phyloP scores from a whole-genome alignment of 1,140 invertebrate genomes.

The Sycophaga agraensis region DNA sequence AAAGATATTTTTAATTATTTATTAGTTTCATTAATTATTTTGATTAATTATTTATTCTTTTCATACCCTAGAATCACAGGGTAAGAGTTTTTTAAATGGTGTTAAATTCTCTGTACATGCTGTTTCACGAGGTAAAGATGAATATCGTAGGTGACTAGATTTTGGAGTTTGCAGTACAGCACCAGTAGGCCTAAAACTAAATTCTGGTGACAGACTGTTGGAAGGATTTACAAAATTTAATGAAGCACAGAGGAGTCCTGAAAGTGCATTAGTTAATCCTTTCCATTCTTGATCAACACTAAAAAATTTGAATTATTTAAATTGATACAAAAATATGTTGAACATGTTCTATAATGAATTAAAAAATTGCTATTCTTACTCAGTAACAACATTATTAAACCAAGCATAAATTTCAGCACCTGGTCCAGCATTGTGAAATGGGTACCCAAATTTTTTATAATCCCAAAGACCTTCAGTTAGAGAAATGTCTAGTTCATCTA shows the following conservation, averaged over 20 bases:
- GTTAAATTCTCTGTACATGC: conserved; percentile 99
- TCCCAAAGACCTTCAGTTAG: conserved; percentile 93
- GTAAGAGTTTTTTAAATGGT: conserved; percentile 95
- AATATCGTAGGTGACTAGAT: conserved; percentile 73
- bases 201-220: conserved; percentile 82
- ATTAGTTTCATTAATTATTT: neutral
- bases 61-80: conserved; percentile 72
- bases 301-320: conserved; percentile 20
- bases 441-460: conserved; percentile 91
- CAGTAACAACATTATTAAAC: conserved; percentile 67
- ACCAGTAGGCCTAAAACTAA: conserved; percentile 78
- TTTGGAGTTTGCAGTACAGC: conserved; percentile 59
- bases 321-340: neutral
- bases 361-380: conserved; percentile 38
- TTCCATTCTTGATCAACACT: conserved; percentile 83
- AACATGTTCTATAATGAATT: neutral
- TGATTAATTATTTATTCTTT: conserved; percentile 10
- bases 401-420: conserved; percentile 92
- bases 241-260: conserved; percentile 93
- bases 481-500: conserved; percentile 88
- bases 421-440: conserved; percentile 80
- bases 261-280: conserved; percentile 83
- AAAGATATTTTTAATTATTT: neutral
- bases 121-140: conserved; percentile 89
- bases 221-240: conserved; percentile 92